Evolutionary conservation across 2,888 invertebrate genomes (phyloP).

Genomic region (Epinotia ramella): DNA sequence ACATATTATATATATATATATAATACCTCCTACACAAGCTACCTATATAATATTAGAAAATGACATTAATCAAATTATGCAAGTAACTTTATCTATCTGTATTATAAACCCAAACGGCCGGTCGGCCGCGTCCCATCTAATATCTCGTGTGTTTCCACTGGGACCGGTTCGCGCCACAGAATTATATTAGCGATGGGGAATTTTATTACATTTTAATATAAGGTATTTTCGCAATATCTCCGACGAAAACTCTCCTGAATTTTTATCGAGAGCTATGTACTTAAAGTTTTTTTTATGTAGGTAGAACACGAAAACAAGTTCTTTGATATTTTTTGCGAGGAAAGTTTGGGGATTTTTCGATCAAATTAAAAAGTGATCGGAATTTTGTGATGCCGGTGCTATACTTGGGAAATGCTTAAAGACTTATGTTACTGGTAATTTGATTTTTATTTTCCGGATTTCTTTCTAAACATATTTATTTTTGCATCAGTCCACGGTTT

Average conservation of each 20-base stretch:
- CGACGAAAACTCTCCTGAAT: conserved; percentile 64
- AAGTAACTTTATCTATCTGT: not conserved
- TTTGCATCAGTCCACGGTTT: too few relatives aligned
- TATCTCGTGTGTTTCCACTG: conserved; percentile 56
- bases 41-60: not conserved
- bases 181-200: conserved; percentile 72
- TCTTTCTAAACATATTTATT: not conserved
- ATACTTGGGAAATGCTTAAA: conserved; percentile 20
- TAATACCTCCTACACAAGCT: too few relatives aligned
- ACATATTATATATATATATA: too few relatives aligned
- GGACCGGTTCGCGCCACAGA: conserved; percentile 62
- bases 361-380: conserved; percentile 42
- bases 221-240: conserved; percentile 72
- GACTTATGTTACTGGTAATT: not conserved
- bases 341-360: conserved; percentile 47
- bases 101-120: not conserved
- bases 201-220: conserved; percentile 81
- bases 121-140: conserved; percentile 31
- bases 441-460: not conserved
- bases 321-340: conserved; percentile 59
- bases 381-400: conserved; percentile 10
- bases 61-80: not conserved
- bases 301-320: conserved; percentile 55
- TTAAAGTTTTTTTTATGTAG: conserved; percentile 53
- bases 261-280: conserved; percentile 56